A percentile compares a stretch with the other conserved stretches of the same genome.
Evolutionary conservation across 2,888 invertebrate species (phyloP).

Genomic region (Platerodrilus igneus): DNA sequence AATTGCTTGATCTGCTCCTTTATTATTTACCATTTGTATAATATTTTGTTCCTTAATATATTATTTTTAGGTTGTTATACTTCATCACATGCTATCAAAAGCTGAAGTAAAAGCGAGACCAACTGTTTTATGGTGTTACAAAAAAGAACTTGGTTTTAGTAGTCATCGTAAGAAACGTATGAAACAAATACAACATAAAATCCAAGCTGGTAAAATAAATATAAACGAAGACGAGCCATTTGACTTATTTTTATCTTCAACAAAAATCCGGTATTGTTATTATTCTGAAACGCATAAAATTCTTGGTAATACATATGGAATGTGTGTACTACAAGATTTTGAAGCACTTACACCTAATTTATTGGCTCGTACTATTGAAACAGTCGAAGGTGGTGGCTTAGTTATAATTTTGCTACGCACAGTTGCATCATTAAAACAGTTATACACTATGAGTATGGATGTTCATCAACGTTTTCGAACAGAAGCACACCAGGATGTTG

Average conservation of each 20-base stretch:
- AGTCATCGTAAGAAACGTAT: conserved; percentile 90
- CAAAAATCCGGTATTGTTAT: conserved; percentile 95
- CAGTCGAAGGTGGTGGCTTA: conserved; percentile 81
- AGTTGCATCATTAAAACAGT: conserved; percentile 83
- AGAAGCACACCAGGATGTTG: conserved; percentile 87
- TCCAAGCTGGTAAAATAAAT: conserved; percentile 81
- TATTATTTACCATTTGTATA: too few species aligned
- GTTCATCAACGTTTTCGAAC: conserved; percentile 94
- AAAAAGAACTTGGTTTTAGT: conserved; percentile 63
- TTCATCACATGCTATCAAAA: conserved; percentile 97
- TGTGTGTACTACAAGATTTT: conserved; percentile 80
- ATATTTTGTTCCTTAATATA: too few species aligned
- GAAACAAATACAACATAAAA: conserved; percentile 75
- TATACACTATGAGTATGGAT: conserved; percentile 97
- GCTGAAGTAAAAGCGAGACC: conserved; percentile 90
- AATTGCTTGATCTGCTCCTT: conserved; percentile 9
- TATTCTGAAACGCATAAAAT: conserved; percentile 97
- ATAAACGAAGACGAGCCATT: conserved; percentile 95
- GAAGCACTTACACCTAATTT: conserved; percentile 97
- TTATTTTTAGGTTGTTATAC: conserved; percentile 74
- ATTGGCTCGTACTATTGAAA: conserved; percentile 93
- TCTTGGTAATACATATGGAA: conserved; percentile 86
- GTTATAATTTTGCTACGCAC: conserved; percentile 83
- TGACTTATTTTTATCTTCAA: conserved; percentile 92
- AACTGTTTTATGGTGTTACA: conserved; percentile 97